Percentiles rank a stretch among this genome's conserved stretches.
Conservation (phyloP, 2,797 vertebrate genomes). For the Pangasius macronema region DNA sequence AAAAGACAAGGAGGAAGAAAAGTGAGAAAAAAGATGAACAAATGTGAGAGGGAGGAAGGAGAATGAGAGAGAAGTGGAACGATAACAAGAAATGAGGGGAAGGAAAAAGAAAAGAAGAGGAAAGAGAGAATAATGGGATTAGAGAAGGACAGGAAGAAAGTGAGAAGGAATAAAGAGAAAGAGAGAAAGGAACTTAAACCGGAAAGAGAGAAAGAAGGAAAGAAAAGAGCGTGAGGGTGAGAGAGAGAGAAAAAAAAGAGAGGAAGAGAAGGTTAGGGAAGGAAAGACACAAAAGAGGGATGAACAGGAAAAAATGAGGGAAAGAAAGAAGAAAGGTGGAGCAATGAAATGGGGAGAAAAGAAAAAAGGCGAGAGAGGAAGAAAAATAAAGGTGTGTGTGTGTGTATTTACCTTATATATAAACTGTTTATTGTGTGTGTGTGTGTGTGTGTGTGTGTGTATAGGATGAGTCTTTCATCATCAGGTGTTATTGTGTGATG, state of each 20-base stretch:
- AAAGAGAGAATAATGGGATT: background rate
- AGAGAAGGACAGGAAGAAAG: background rate
- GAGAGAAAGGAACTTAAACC: conserved; percentile 11
- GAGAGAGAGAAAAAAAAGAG: background rate
- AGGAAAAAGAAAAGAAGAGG: background rate
- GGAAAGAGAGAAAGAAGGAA: conserved; percentile 8
- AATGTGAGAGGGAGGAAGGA: no score
- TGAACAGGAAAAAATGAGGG: background rate
- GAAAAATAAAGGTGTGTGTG: background rate
- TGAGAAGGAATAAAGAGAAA: background rate
- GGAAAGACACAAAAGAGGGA: no score
- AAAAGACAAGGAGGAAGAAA: no score
- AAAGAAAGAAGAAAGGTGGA: no score
- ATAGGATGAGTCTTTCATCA: background rate
- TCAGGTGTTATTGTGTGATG: background rate
- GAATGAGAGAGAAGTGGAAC: background rate
- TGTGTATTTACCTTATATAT: background rate
- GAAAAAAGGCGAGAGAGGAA: background rate
- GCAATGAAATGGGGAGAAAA: no score
- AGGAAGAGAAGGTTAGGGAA: background rate
- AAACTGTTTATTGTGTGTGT: background rate
- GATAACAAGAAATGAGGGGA: background rate
- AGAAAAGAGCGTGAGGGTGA: no score
- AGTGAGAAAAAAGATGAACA: no score
- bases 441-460: background rate